Evolutionary conservation across 2,888 invertebrate genomes (phyloP).

Genomic region (Gortyna flavago): DNA sequence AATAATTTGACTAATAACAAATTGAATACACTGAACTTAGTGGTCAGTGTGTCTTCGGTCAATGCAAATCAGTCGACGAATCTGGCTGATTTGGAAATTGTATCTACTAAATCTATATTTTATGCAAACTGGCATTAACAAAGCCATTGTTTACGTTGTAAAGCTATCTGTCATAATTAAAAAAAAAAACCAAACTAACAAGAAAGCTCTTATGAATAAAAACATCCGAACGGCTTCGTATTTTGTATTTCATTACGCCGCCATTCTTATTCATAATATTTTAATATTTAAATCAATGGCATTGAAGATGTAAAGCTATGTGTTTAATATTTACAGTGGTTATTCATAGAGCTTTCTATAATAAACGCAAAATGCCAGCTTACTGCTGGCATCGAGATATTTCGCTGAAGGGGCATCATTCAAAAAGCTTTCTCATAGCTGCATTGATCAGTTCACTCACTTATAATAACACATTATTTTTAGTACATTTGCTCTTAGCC

Average conservation of each 20-base stretch:
- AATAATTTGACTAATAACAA: not conserved
- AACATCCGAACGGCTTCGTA: conserved; percentile 16
- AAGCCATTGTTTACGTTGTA: not conserved
- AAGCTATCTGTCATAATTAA: conserved; percentile 18
- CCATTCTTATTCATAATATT: conserved; percentile 49
- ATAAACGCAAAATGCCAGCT: conserved; percentile 13
- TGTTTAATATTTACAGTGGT: conserved; percentile 39
- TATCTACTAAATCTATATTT: not conserved
- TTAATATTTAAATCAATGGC: conserved; percentile 46
- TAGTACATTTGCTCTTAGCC: not conserved
- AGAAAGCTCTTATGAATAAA: conserved; percentile 36
- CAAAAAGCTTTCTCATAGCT: not conserved
- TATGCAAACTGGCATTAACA: not conserved
- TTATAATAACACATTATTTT: not conserved
- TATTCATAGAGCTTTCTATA: conserved; percentile 39
- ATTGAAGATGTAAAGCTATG: conserved; percentile 29
- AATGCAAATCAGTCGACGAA: not conserved
- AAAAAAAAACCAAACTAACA: conserved; percentile 28
- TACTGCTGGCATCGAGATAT: conserved; percentile 25
- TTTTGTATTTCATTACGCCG: conserved; percentile 38
- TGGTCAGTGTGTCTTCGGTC: not conserved
- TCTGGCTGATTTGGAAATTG: not conserved
- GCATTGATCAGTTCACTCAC: not conserved
- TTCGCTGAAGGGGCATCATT: conserved; percentile 28
- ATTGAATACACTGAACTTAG: not conserved